phyloP scores from a whole-genome alignment of 2,888 invertebrate genomes.

The Chydorus sphaericus region DNA sequence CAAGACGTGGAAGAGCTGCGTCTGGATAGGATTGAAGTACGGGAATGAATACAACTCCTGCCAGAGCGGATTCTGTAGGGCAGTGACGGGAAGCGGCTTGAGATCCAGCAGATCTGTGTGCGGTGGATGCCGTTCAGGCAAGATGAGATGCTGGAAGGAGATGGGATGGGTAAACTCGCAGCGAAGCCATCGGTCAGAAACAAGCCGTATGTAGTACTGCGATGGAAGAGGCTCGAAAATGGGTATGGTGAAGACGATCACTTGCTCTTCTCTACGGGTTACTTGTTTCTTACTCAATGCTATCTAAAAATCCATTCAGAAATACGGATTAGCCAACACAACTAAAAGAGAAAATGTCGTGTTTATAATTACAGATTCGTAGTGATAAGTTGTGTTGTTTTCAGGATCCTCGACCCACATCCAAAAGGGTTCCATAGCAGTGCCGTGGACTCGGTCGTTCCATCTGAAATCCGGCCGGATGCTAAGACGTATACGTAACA shows the following conservation, averaged over 20 bases:
- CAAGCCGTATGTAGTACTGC: conserved; percentile 76
- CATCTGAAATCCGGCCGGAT: conserved; percentile 64
- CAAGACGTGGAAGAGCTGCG: conserved; percentile 90
- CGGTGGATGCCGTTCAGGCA: conserved; percentile 82
- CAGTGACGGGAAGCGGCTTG: conserved; percentile 73
- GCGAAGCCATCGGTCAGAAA: conserved; percentile 71
- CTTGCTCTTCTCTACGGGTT: conserved; percentile 54
- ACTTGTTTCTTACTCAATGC: conserved; percentile 67
- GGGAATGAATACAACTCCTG: conserved; percentile 75
- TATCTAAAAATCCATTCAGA: too few relatives aligned
- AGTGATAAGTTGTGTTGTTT: conserved; percentile 86
- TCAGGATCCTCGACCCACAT: conserved; percentile 96
- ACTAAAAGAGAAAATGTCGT: too few relatives aligned
- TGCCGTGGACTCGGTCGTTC: conserved; percentile 82
- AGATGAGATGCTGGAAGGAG: conserved; percentile 66
- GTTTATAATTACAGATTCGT: too few relatives aligned
- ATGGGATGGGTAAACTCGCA: conserved; percentile 36
- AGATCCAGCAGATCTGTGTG: conserved; percentile 84
- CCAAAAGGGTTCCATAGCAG: conserved; percentile 81
- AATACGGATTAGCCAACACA: too few relatives aligned
- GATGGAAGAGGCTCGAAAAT: conserved; percentile 76
- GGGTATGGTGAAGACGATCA: conserved; percentile 88
- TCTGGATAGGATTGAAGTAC: conserved; percentile 97
- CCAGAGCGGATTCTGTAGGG: conserved; percentile 57
- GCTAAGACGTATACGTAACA: conserved; percentile 63